Evolutionary conservation across 2,797 vertebrate species (phyloP), one percentile per base, ranked within the genome.

Genomic region (Chromobotia macracanthus): DNA sequence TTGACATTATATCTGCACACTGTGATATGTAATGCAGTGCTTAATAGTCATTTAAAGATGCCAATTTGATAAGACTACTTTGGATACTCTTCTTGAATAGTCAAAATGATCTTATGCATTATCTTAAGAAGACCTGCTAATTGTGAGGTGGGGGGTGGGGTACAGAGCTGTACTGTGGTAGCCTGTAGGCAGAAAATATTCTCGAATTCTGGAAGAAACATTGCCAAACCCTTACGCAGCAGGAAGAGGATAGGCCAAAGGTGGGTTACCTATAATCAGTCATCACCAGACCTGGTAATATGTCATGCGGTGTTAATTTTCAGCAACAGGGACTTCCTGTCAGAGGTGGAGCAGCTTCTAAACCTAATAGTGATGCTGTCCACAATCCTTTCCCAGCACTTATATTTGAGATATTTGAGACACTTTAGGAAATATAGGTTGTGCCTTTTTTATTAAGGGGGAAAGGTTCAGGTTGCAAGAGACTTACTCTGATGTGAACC

Each of bases 171-270:
- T 35, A 53, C 5, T 53, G 23, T n/a, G 23, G 28, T 31, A n/a
- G 66, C 66, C 46, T 51, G 16, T 31, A 25, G 23, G 46, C 46
- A 51, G 46, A 68, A 69, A 19, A 31, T 31, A 51, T 35, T 10
- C 48, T 51, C 11, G 15, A 41, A 69, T 69, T 53, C 48, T 53
- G 48, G 5, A 70, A 70, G 7, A 25, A 70, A 70, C 28, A 70
- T 19, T 5, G 5, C 0, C 0, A 28, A 15, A n/a, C 18, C 0
- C 8, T 55, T 35, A 35, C 18, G 18, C 12, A 15, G 68, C 51
- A 38, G 53, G 48, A 31, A 11, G 28, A 31, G 11, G 18, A 31
- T 6, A 51, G 67, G 25, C 18, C 67, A 70, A 21, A 38, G 28
- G 28, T 21, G 50, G 50, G 35, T 6, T 50, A 15, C 1, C 46